Evolutionary conservation across 2,797 vertebrate species (phyloP).

Genomic region (Brotula barbata): DNA sequence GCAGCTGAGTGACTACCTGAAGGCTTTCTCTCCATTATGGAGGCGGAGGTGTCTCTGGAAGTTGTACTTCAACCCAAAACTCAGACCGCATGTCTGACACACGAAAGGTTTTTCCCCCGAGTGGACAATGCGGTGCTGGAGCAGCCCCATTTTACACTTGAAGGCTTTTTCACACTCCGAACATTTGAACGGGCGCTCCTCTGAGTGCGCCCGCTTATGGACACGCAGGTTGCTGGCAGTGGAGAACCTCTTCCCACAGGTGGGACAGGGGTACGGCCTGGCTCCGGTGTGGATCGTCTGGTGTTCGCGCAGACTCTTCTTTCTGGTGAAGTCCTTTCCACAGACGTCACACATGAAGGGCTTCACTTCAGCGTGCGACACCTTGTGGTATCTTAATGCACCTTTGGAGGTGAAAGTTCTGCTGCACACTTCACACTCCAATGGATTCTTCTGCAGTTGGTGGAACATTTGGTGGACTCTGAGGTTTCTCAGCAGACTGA

Average conservation of each 20-base stretch:
- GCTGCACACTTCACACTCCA: constrained; percentile 55
- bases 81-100: constrained; percentile 61
- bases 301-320: constrained; percentile 65
- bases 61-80: constrained; percentile 73
- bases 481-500: constrained; percentile 55
- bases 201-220: constrained; percentile 67
- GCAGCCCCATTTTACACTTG: constrained; percentile 66
- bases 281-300: constrained; percentile 66
- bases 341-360: constrained; percentile 68
- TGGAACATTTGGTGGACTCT: constrained; percentile 56
- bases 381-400: constrained; percentile 57
- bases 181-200: constrained; percentile 63
- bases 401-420: constrained; percentile 56
- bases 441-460: constrained; percentile 34
- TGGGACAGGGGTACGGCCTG: constrained; percentile 53
- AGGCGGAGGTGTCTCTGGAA: constrained; percentile 67
- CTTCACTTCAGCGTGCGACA: constrained; percentile 57
- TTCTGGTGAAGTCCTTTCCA: constrained; percentile 62
- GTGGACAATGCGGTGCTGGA: constrained; percentile 70
- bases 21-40: constrained; percentile 76
- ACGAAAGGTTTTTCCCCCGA: constrained; percentile 64
- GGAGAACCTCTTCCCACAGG: constrained; percentile 65
- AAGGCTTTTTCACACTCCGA: constrained; percentile 67
- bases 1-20: constrained; percentile 45
- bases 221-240: constrained; percentile 66